Evolutionary conservation across 2,888 invertebrate species (phyloP), one percentile per base, ranked within the genome.

Genomic region (Philonicus albiceps): DNA sequence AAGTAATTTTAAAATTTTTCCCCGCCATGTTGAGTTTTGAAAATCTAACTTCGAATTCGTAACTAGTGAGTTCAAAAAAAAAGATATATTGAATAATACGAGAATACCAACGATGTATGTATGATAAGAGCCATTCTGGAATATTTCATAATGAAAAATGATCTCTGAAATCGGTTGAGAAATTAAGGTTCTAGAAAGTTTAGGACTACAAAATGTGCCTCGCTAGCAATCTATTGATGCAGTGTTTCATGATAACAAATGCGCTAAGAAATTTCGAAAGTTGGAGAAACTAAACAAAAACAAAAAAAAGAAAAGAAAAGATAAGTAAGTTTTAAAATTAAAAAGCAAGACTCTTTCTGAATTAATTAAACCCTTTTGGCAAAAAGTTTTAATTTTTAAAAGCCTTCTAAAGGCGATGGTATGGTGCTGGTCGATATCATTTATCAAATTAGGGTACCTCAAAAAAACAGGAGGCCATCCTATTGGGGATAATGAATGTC

Each of bases 401-500:
- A 64, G 64, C 64, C 64, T 27, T 64, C 64, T 11, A 11, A 64
- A 64, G 22, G 19, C 7, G 22, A 27, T 64, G 11, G 22, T 49
- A 49, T 49, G 49, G n/a, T 49, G 49, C 49, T 49, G 11, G 64
- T 27, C 64, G 27, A 64, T 64, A 64, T 64, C 64, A 64, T 64
- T 64, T 64, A 64, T 64, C 64, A 64, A 64, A 64, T 64, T 64
- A 64, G 64, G 64, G 27, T 22, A 64, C 19, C 76, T 76, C 76
- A 76, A 76, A 76, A 76, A 76, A 76, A n/a, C n/a, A n/a, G n/a
- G 13, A n/a, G 40, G 37, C 76, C 40, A 37, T 37, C 40, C 76
- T 37, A 76, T 19, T 40, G 37, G 76, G 75, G 76, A 76, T 76
- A 76, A 76, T 76, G 76, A 40, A 34, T 76, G 76, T 76, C 76